Conservation (phyloP, 1,140 invertebrate genomes). For the Apis florea region DNA sequence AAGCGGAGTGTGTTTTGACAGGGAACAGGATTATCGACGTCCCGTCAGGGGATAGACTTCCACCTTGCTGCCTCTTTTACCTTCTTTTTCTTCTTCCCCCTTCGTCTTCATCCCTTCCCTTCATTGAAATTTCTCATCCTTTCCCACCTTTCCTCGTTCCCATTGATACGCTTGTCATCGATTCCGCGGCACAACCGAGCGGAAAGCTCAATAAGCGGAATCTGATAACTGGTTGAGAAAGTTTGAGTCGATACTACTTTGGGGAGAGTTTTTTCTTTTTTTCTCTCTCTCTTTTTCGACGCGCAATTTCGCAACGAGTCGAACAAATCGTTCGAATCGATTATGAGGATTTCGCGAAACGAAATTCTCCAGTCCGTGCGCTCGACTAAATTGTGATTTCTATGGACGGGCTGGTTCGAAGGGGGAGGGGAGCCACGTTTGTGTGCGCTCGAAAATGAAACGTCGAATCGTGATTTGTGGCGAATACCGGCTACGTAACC, state of each 20-base stretch:
- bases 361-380: not conserved
- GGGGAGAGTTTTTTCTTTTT: too few species aligned
- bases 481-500: conserved; percentile 40
- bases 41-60: conserved; percentile 55
- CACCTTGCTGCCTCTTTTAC: conserved; percentile 24
- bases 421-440: conserved; percentile 28
- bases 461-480: conserved; percentile 60
- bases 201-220: conserved; percentile 57
- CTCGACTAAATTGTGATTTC: conserved; percentile 47
- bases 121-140: conserved; percentile 1
- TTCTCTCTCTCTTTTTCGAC: too few species aligned
- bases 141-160: not conserved
- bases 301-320: conserved; percentile 28
- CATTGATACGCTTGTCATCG: conserved; percentile 56
- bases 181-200: conserved; percentile 41
- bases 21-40: conserved; percentile 67
- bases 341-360: not conserved
- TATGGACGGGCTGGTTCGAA: conserved; percentile 36
- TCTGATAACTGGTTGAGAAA: conserved; percentile 50
- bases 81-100: not conserved
- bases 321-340: conserved; percentile 42
- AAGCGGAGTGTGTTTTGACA: conserved; percentile 61
- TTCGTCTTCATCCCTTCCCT: not conserved
- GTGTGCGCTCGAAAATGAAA: conserved; percentile 49
- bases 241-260: conserved; percentile 5